Percentiles rank a stretch among this genome's conserved stretches.
These are phyloP conservation scores for Popillia japonica DNA, from an alignment of 1,140 invertebrate genomes.

Conservation along the genomic window DNA sequence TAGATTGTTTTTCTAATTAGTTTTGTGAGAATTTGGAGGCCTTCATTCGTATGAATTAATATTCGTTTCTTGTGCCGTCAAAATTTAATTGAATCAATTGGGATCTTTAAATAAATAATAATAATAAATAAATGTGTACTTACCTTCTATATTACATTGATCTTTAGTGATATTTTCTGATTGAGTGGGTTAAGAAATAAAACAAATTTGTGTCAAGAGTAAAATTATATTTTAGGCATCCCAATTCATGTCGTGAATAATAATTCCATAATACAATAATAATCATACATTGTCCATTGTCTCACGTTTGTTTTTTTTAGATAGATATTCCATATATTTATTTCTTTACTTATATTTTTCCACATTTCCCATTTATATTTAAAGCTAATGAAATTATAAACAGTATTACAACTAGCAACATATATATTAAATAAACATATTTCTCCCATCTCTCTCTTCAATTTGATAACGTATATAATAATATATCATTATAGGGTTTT, in stretches of 20 bases:
- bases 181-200: no score
- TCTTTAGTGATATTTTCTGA: no score
- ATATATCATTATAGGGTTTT: conserved; percentile 18
- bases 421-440: conserved; percentile 20
- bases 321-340: not conserved
- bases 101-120: no score
- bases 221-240: conserved; percentile 34
- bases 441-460: not conserved
- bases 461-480: conserved; percentile 22
- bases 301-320: no score
- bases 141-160: no score
- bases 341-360: not conserved
- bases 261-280: not conserved
- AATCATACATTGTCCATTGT: not conserved
- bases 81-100: no score
- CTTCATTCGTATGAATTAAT: no score
- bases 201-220: not conserved
- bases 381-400: conserved; percentile 26
- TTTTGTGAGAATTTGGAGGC: no score
- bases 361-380: not conserved
- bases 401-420: conserved; percentile 29
- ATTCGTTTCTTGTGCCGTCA: no score
- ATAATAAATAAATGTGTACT: no score
- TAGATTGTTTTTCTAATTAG: no score
- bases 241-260: not conserved